A percentile compares a stretch with the other conserved stretches of the same genome.
These are phyloP conservation scores for Heliconius erato DNA, from an alignment of 2,888 invertebrate species.

Conservation along the genomic window DNA sequence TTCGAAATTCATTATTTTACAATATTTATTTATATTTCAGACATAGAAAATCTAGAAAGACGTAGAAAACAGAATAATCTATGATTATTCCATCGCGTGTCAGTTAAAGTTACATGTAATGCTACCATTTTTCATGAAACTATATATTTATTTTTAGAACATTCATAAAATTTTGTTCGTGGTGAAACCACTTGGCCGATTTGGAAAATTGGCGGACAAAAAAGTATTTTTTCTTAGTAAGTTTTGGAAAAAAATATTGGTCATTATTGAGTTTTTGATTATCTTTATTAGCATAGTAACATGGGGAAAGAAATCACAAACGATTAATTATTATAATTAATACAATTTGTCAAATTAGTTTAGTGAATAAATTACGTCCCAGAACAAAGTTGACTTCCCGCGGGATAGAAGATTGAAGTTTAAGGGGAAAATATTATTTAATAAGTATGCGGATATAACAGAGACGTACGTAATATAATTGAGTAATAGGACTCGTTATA, in stretches of 20 bases:
- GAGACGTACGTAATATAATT: no score
- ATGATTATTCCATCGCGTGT: no score
- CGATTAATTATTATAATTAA: constrained; percentile 17
- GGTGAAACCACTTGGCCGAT: neutral
- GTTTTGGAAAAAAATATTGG: neutral
- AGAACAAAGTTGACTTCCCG: neutral
- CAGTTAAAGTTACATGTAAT: no score
- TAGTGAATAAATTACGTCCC: constrained; percentile 2
- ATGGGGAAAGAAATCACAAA: neutral
- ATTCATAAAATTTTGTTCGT: no score
- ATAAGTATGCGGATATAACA: no score
- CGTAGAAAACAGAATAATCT: no score
- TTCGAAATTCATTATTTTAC: no score
- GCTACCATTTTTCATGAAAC: no score
- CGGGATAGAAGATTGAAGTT: neutral
- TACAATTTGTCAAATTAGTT: neutral
- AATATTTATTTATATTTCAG: no score
- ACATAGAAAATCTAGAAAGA: no score
- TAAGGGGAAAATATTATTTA: neutral
- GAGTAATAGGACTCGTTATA: no score
- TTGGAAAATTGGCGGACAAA: neutral
- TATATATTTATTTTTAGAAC: no score
- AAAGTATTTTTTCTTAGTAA: neutral
- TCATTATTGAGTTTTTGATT: neutral
- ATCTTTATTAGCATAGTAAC: neutral